Base-by-base conservation (phyloP, 2,888 invertebrate species). In the Tachina fera region DNA sequence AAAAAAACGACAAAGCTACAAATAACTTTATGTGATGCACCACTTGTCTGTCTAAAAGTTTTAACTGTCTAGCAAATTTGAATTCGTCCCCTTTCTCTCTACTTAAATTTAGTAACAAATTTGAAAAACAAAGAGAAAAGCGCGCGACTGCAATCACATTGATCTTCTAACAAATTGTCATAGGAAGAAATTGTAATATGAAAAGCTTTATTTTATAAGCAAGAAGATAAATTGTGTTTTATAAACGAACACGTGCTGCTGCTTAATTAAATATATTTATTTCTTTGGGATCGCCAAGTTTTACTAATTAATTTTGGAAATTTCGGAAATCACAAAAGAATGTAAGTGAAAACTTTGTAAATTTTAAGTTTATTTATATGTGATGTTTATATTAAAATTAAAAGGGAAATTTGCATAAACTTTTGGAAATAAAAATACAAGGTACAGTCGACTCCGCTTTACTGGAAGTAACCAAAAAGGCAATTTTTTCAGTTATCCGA, bases 201-300 rank as follows among this genome's bases (percentile, higher is more conserved):
- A 45, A 31, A 31, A 43, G 16, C 58, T 53, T 43, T 19, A n/a
- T 58, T n/a, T 68, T 47, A 63, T 39, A 61, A 71, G 45, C 65
- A 75, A 79, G 53, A 75, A 83, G 86, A 86, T 86, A 83, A 86
- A 86, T 86, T 86, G 85, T 86, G 72, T 51, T 61, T 58, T 41
- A 51, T 4, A 51, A 22, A 43, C 41, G 58, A 79, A 86, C 86
- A 86, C 79, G 85, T 86, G 86, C 86, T 75, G 68, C 39, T 61
- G 41, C 22, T 67, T 47, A n/a, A 45, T 70, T 47, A 53, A 75
- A 60, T 19, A 60, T 19, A 31, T 31, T 31, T 19, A 31, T 31
- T 31, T 31, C 53, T 47, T 60, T 63, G 6, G 9, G 47, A 11
- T 19, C 10, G 39, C 9, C 16, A 80, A 65, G 22, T 58, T 65